Conservation (phyloP, 2,797 vertebrate genomes). For the Enteromius argenteus region DNA sequence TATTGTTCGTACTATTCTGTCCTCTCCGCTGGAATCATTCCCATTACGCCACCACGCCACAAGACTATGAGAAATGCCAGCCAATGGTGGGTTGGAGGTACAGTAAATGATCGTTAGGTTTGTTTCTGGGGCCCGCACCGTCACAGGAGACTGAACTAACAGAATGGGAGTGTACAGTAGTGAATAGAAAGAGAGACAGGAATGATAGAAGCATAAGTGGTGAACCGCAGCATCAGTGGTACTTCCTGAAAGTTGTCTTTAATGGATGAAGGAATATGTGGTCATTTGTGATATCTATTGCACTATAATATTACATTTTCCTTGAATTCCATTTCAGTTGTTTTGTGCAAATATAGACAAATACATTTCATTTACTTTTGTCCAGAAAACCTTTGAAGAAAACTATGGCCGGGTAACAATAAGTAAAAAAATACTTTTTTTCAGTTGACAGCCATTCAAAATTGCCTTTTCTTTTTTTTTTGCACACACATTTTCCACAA, state of each 20-base stretch:
- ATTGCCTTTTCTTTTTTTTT: not conserved
- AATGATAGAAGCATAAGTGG: not conserved
- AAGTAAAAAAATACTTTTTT: not conserved
- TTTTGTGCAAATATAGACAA: not conserved
- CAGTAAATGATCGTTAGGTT: constrained; percentile 42
- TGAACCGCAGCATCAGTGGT: not conserved
- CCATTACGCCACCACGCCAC: not conserved
- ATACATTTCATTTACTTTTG: too few species aligned
- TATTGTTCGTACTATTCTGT: constrained; percentile 23
- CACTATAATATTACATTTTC: not conserved
- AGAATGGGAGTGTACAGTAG: constrained; percentile 2
- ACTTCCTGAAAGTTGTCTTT: not conserved
- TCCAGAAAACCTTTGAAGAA: not conserved
- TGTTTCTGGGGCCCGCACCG: constrained; percentile 1
- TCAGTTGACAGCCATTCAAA: not conserved
- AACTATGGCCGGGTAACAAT: not conserved
- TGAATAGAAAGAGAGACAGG: not conserved
- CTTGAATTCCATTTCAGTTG: not conserved
- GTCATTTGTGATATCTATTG: not conserved
- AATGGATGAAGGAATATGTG: not conserved
- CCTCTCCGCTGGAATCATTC: constrained; percentile 2
- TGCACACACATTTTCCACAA: not conserved
- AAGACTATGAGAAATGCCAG: constrained; percentile 49
- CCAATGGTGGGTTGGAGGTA: constrained; percentile 29
- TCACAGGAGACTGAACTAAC: not conserved